These are phyloP conservation scores for Dexiosoma caninum DNA, from an alignment of 2,888 invertebrate species.

Conservation along the genomic window DNA sequence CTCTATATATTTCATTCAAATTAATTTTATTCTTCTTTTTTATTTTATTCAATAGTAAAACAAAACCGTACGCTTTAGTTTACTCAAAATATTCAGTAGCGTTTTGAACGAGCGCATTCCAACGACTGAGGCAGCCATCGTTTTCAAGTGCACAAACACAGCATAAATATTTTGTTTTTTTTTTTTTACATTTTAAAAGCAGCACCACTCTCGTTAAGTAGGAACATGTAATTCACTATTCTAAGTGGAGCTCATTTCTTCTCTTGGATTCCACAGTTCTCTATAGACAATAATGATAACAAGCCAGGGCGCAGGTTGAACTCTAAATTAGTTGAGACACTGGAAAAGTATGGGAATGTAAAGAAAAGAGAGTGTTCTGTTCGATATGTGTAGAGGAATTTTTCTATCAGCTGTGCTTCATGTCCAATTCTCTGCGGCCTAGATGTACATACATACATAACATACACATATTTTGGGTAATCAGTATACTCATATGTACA, in stretches of 20 bases:
- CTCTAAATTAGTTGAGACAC: slow-evolving; percentile 23
- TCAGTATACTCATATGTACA: not conserved
- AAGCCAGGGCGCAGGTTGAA: slow-evolving; percentile 37
- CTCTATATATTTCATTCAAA: not conserved
- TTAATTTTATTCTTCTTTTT: not conserved
- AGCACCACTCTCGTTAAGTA: not conserved
- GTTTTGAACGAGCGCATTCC: slow-evolving; percentile 74
- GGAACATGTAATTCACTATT: not conserved
- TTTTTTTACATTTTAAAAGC: not conserved
- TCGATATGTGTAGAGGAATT: slow-evolving; percentile 19
- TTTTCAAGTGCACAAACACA: slow-evolving; percentile 53
- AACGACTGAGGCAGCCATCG: slow-evolving; percentile 71
- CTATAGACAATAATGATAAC: not conserved
- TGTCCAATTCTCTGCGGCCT: slow-evolving; percentile 11
- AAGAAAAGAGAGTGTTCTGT: not conserved
- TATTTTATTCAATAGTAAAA: not conserved
- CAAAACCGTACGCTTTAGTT: slow-evolving; percentile 30
- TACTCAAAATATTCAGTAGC: slow-evolving; percentile 64
- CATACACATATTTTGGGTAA: too few species aligned
- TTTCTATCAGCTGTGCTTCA: slow-evolving; percentile 55
- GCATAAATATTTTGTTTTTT: slow-evolving; percentile 10
- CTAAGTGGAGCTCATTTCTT: slow-evolving; percentile 4
- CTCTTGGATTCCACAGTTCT: not conserved
- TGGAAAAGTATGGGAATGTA: slow-evolving; percentile 24
- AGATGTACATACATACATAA: not conserved